phyloP scores from a whole-genome alignment of 2,797 vertebrate species.

The Molossus molossus region DNA sequence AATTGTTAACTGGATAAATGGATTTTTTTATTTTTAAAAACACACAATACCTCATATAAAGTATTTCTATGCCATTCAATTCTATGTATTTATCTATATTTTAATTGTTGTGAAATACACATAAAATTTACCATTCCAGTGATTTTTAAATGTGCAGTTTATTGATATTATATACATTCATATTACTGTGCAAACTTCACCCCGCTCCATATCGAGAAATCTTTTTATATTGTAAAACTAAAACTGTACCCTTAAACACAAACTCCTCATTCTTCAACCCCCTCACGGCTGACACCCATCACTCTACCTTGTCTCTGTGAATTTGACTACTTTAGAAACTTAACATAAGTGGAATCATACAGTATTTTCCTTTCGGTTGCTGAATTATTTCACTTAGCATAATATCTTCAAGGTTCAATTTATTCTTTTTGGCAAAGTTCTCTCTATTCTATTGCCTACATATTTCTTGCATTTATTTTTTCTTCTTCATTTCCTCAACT shows the following conservation, averaged over 20 bases:
- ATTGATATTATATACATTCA: neutral
- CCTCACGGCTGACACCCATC: neutral
- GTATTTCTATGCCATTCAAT: neutral
- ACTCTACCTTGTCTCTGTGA: neutral
- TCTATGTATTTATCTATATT: neutral
- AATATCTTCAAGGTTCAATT: neutral
- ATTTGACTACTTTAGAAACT: neutral
- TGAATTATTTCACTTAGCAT: neutral
- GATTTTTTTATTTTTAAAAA: neutral
- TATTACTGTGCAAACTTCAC: neutral
- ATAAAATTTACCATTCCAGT: neutral
- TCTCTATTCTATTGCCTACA: neutral
- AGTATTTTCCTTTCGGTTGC: neutral
- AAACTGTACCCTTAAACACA: neutral
- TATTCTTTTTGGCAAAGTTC: neutral
- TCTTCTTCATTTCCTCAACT: neutral
- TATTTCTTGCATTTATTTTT: neutral
- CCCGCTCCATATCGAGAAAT: neutral
- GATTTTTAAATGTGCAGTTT: neutral
- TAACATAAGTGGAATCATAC: neutral
- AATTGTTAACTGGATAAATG: neutral
- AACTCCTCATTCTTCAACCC: too few species aligned
- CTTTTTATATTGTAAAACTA: neutral
- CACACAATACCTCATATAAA: neutral
- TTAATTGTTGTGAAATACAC: neutral